phyloP scores from a whole-genome alignment of 2,113 vertebrate genomes.

The Leptodactylus fuscus region DNA sequence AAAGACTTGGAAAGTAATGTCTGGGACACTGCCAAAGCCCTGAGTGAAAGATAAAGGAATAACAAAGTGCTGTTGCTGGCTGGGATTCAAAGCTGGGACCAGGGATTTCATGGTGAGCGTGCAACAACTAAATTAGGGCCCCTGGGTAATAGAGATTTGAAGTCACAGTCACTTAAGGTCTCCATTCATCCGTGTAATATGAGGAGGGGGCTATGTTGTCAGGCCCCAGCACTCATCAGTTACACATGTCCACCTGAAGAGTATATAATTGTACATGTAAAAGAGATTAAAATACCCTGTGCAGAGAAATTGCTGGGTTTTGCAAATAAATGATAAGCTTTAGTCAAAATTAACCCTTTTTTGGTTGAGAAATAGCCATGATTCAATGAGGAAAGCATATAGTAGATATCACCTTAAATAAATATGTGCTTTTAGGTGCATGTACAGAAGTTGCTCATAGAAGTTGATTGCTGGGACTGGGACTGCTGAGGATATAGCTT shows the following conservation, averaged over 20 bases:
- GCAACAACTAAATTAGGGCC: slow-evolving; percentile 54
- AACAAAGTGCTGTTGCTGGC: slow-evolving; percentile 50
- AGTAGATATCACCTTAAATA: too few species aligned
- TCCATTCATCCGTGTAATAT: slow-evolving; percentile 52
- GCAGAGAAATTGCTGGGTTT: not conserved
- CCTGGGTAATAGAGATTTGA: slow-evolving; percentile 57
- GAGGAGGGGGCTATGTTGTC: slow-evolving; percentile 32
- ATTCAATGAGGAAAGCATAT: not conserved
- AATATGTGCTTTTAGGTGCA: too few species aligned
- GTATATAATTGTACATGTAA: slow-evolving; percentile 46
- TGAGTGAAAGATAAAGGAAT: slow-evolving; percentile 55
- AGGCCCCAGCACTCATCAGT: slow-evolving; percentile 13
- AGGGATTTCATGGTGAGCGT: slow-evolving; percentile 55
- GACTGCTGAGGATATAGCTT: not conserved
- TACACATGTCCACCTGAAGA: slow-evolving; percentile 45
- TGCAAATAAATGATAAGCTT: not conserved
- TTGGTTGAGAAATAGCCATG: not conserved
- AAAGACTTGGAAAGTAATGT: slow-evolving; percentile 50
- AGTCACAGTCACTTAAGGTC: slow-evolving; percentile 59
- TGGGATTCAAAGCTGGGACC: slow-evolving; percentile 48
- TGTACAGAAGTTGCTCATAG: too few species aligned
- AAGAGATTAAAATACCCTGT: slow-evolving; percentile 6
- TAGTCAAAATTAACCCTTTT: not conserved
- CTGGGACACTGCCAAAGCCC: slow-evolving; percentile 51
- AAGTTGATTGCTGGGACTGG: too few species aligned